A percentile compares a stretch with the other conserved stretches of the same genome.
Conservation (phyloP, 2,888 invertebrate genomes). For the Adineta ricciae region DNA sequence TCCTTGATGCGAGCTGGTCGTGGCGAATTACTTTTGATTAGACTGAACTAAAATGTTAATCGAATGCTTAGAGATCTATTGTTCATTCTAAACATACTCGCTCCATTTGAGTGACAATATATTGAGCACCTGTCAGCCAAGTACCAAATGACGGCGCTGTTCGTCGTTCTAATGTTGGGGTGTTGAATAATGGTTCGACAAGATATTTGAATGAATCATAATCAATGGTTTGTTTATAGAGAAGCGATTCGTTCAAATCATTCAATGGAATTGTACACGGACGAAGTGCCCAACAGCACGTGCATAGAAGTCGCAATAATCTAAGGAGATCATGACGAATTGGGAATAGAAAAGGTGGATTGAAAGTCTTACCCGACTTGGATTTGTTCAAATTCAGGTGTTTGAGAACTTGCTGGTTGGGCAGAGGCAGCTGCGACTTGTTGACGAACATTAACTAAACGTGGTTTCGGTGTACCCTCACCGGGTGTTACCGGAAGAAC, state of each 20-base stretch:
- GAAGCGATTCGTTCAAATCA: not conserved
- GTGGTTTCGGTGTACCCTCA: conserved; percentile 1
- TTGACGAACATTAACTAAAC: conserved; percentile 12
- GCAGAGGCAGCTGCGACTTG: conserved; percentile 10
- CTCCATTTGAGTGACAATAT: conserved; percentile 9
- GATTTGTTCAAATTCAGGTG: conserved; percentile 1
- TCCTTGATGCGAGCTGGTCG: not conserved
- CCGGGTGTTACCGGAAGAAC: not conserved
- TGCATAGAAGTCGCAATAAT: not conserved
- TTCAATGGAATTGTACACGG: not conserved
- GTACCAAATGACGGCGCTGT: conserved; percentile 18
- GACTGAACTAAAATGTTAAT: not conserved
- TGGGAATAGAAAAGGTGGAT: too few relatives aligned
- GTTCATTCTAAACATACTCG: not conserved
- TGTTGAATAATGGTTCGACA: conserved; percentile 3
- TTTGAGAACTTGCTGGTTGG: not conserved
- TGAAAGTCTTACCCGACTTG: not conserved
- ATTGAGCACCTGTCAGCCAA: conserved; percentile 6
- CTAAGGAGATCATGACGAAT: not conserved
- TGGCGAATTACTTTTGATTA: not conserved
- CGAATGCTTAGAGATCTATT: not conserved
- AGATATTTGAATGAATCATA: conserved; percentile 12
- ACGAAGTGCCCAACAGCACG: not conserved
- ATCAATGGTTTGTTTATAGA: not conserved
- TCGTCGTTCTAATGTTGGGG: conserved; percentile 3